Evolutionary conservation across 2,113 vertebrate genomes (phyloP).

Genomic region (Polypterus bichir): DNA sequence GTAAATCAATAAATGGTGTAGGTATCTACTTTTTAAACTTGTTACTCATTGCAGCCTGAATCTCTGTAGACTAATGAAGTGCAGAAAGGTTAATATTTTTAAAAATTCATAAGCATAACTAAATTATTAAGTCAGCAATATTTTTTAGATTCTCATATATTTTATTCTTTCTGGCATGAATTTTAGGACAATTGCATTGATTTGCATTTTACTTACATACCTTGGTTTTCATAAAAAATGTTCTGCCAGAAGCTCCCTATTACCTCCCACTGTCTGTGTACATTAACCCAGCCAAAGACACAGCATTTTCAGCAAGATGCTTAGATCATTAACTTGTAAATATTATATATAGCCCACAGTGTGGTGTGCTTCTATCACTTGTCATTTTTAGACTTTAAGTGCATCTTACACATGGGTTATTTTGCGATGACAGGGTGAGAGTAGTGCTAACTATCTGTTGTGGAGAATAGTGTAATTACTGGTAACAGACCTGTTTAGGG

Average conservation of each 20-base stretch:
- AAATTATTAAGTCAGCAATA: too few relatives aligned
- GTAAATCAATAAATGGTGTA: too few relatives aligned
- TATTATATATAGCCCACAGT: slow-evolving; percentile 1
- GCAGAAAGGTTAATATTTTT: too few relatives aligned
- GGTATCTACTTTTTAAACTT: too few relatives aligned
- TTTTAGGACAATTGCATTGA: too few relatives aligned
- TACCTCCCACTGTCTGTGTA: not conserved
- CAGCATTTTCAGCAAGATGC: slow-evolving; percentile 9
- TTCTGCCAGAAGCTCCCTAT: not conserved
- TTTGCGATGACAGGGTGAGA: slow-evolving; percentile 13
- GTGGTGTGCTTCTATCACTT: not conserved
- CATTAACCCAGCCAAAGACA: slow-evolving; percentile 2
- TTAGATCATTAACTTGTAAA: slow-evolving; percentile 16
- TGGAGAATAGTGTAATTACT: slow-evolving; percentile 29
- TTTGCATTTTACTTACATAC: not conserved
- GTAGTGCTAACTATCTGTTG: slow-evolving; percentile 8
- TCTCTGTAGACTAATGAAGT: too few relatives aligned
- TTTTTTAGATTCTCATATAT: too few relatives aligned
- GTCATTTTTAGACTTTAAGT: not conserved
- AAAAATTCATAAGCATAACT: too few relatives aligned
- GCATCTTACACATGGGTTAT: not conserved
- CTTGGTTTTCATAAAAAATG: not conserved
- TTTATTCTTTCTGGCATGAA: too few relatives aligned
- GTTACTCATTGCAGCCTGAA: too few relatives aligned
- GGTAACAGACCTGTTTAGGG: slow-evolving; percentile 35